A percentile compares a stretch with the other conserved stretches of the same genome.
Evolutionary conservation across 2,888 invertebrate genomes (phyloP).

Genomic region (Thysanoteuthis rhombus): DNA sequence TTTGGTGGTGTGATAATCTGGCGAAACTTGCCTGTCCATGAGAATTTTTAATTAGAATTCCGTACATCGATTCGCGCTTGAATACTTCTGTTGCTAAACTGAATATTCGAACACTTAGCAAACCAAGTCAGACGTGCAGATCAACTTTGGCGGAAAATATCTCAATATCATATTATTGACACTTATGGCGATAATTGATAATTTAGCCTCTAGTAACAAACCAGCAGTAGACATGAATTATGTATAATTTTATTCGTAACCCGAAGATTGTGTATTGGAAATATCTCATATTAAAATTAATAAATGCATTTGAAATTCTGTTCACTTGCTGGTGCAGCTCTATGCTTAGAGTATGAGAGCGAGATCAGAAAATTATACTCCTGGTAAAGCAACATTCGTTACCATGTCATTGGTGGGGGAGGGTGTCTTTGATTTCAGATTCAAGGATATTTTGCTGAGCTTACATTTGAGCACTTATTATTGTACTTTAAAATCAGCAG

Average conservation of each 20-base stretch:
- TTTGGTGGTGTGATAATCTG: neutral
- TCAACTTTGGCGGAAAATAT: slow-evolving; percentile 12
- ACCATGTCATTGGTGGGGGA: no score
- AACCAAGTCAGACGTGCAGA: neutral
- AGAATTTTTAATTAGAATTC: neutral
- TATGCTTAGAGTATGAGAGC: neutral
- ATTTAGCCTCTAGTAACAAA: slow-evolving; percentile 12
- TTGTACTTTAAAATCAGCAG: no score
- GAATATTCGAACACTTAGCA: neutral
- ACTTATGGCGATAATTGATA: neutral
- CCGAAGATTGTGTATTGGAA: neutral
- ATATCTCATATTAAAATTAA: neutral
- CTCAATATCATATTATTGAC: slow-evolving; percentile 12
- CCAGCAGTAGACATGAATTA: neutral
- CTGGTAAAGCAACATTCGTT: no score
- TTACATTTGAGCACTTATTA: no score
- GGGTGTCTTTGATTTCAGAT: no score
- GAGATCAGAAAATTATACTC: no score
- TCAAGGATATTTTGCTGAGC: no score
- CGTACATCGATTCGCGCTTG: neutral
- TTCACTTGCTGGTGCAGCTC: neutral
- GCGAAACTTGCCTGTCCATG: neutral
- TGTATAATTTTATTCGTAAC: neutral
- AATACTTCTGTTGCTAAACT: neutral
- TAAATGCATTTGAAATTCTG: neutral